A percentile compares a stretch with the other conserved stretches of the same genome.
Evolutionary conservation across 2,888 invertebrate genomes (phyloP).

Genomic region (Metalampra italica): DNA sequence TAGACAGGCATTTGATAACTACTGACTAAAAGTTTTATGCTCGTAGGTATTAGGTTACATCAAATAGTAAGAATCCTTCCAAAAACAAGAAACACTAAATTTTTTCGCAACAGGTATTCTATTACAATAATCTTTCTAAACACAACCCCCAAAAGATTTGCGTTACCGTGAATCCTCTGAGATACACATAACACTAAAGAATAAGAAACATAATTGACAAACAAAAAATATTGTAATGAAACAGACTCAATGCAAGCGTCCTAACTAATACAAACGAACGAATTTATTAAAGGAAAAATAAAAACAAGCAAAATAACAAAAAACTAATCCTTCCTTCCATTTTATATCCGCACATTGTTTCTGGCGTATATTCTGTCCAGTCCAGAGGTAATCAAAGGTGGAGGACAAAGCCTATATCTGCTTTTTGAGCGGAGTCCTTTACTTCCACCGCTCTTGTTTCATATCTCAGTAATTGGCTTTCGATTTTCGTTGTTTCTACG

Average conservation of each 20-base stretch:
- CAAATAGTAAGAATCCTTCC: too few species aligned
- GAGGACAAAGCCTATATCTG: constrained; percentile 64
- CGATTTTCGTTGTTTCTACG: constrained; percentile 43
- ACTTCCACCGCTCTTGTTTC: constrained; percentile 44
- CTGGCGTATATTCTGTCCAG: constrained; percentile 25
- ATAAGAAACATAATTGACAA: too few species aligned
- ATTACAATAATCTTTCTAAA: too few species aligned
- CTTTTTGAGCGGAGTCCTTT: constrained; percentile 59
- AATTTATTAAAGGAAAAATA: constrained; percentile 15
- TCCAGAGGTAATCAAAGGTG: constrained; percentile 69
- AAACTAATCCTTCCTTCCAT: constrained; percentile 37
- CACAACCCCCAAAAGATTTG: too few species aligned
- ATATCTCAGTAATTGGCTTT: constrained; percentile 69
- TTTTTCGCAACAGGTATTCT: too few species aligned
- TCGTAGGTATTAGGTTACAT: too few species aligned
- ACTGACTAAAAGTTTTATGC: too few species aligned
- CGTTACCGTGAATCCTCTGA: too few species aligned
- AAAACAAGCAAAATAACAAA: constrained; percentile 20
- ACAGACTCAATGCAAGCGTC: not conserved
- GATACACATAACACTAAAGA: too few species aligned
- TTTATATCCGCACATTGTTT: constrained; percentile 41
- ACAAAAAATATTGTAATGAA: too few species aligned
- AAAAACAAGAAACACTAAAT: too few species aligned
- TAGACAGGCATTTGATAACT: too few species aligned
- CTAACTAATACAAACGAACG: constrained; percentile 7